Evolutionary conservation across 2,113 vertebrate species (phyloP).

Genomic region (Hydrolagus affinis): DNA sequence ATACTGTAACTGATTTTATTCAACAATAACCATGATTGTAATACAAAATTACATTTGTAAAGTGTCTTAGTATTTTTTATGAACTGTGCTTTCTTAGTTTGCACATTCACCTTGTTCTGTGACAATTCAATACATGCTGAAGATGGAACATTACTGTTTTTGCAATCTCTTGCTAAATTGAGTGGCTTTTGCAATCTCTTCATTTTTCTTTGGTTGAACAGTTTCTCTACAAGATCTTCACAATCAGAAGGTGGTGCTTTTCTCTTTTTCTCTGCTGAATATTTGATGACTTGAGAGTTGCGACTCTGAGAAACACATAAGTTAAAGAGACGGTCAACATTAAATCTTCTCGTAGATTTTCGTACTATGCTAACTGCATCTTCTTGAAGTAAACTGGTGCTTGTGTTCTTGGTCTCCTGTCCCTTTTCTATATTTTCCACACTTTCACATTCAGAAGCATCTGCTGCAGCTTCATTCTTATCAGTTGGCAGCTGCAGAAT

Average conservation of each 20-base stretch:
- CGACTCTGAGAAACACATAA: neutral
- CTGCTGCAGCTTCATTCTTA: neutral
- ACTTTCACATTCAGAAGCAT: neutral
- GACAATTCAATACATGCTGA: neutral
- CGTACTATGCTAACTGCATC: neutral
- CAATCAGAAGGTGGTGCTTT: neutral
- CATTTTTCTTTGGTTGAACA: too few relatives aligned
- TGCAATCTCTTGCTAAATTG: neutral
- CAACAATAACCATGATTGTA: too few relatives aligned
- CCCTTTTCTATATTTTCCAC: neutral
- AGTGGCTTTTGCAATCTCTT: neutral
- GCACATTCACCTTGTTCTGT: neutral
- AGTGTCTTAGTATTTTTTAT: too few relatives aligned
- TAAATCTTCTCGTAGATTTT: neutral
- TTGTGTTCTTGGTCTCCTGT: neutral
- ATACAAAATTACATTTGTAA: too few relatives aligned
- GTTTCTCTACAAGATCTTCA: neutral
- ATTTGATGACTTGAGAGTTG: neutral
- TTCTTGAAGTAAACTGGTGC: neutral
- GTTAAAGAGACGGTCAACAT: neutral
- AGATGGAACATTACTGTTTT: neutral
- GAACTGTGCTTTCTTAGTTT: too few relatives aligned
- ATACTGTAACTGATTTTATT: too few relatives aligned
- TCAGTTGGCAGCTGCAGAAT: neutral
- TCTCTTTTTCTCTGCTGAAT: slow-evolving; percentile 9